Percentiles rank a stretch among this genome's conserved stretches.
Evolutionary conservation across 2,888 invertebrate species (phyloP).

Genomic region (Melinopterus prodromus): DNA sequence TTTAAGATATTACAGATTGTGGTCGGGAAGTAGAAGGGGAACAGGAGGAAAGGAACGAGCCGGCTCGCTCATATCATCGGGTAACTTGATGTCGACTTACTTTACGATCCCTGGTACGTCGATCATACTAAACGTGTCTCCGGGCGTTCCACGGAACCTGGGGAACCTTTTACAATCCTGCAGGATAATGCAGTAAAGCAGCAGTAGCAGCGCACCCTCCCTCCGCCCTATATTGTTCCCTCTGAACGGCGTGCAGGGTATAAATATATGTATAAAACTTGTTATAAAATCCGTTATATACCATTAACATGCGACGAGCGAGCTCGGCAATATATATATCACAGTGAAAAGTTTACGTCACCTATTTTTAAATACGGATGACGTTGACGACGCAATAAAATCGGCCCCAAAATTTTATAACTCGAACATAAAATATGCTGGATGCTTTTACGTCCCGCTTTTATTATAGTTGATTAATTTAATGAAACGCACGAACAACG

Average conservation of each 20-base stretch:
- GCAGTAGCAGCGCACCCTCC: background rate
- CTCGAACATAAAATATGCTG: background rate
- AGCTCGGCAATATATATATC: background rate
- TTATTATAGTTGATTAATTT: background rate
- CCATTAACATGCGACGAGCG: conserved; percentile 13
- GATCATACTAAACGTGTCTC: conserved; percentile 22
- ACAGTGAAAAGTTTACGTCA: background rate
- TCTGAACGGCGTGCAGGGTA: conserved; percentile 17
- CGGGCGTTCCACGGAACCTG: background rate
- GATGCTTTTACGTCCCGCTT: background rate
- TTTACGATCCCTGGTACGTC: conserved; percentile 21
- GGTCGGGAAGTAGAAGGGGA: background rate
- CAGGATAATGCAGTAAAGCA: conserved; percentile 4
- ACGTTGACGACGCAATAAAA: background rate
- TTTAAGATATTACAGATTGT: conserved; percentile 25
- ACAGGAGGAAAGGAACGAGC: background rate
- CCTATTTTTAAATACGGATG: conserved; percentile 4
- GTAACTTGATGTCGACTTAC: conserved; percentile 8
- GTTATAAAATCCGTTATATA: conserved; percentile 23
- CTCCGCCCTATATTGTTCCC: conserved; percentile 7
- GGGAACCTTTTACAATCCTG: background rate
- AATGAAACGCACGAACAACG: background rate
- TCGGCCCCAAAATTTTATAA: background rate
- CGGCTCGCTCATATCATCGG: background rate
- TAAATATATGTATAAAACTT: conserved; percentile 19